Evolutionary conservation across 2,113 vertebrate species (phyloP), one percentile per base, ranked within the genome.

Genomic region (Alouatta palliata): DNA sequence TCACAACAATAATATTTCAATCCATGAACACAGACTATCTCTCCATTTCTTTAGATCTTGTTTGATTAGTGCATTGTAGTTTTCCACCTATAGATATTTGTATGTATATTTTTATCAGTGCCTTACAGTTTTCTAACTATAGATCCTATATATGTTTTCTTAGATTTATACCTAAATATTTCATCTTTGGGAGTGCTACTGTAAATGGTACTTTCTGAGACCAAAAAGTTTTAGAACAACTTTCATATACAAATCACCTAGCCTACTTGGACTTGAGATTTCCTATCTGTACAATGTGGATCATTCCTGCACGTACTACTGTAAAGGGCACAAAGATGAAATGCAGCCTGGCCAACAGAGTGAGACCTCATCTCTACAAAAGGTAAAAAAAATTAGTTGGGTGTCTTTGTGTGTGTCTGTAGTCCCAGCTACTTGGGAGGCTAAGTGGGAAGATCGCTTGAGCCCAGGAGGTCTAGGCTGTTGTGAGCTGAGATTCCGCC

Each of bases 231-330:
- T 79, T 37, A 96, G 27, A 82, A 66, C 45, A 56, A n/a, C 21
- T n/a, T 32, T 87, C 52, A 90, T 77, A 20, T 52, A 93, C 45
- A 91, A 87, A 94, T 66, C 64, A 94, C 37, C 27, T 84, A 77
- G 73, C 40, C 6, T 95, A 79, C 32, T 56, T 94, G 27, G 32
- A 86, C 54, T 75, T 75, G 54, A 35, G 9, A 8, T 7, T 86
- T 85, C 76, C 43, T 71, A 61, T 71, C 52, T 54, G 45, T 54
- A 79, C 52, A 21, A 54, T 80, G 79, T 71, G 19, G 77, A 83
- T 58, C 54, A 54, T 71, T 64, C 19, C 61, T 45, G 23, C 14
- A 61, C 1, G 52, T 32, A 54, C 37, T 84, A 92, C n/a, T 89
- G 7, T 52, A 95, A 82, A 91, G 6, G 12, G 9, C 19, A 6